A percentile compares a stretch with the other conserved stretches of the same genome.
These are phyloP conservation scores for Mactra quadrangularis DNA, from an alignment of 1,140 invertebrate species.

Conservation along the genomic window DNA sequence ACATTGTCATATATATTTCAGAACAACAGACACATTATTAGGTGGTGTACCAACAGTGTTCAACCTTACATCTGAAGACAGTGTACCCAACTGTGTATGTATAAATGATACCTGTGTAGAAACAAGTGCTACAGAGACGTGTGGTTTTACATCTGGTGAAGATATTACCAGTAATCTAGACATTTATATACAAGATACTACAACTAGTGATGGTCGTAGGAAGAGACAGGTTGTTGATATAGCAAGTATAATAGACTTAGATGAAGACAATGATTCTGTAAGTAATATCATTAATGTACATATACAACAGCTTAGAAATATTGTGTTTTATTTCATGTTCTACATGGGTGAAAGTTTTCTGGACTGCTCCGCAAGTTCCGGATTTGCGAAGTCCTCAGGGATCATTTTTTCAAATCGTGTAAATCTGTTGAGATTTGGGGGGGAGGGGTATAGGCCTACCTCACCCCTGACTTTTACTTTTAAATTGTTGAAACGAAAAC, in stretches of 20 bases:
- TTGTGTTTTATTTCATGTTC: no score
- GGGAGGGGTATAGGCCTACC: no score
- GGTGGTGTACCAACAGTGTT: neutral
- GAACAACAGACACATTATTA: neutral
- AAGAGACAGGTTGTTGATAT: conserved; percentile 2
- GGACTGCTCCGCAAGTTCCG: no score
- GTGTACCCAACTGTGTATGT: neutral
- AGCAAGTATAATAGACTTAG: neutral
- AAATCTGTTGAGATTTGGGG: no score
- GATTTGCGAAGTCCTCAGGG: no score
- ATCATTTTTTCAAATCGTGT: no score
- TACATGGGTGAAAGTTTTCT: no score
- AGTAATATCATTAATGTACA: no score
- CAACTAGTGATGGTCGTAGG: neutral
- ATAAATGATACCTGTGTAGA: neutral
- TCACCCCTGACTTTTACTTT: no score
- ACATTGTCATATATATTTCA: neutral
- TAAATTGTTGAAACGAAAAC: no score
- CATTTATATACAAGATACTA: neutral
- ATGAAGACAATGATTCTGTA: neutral
- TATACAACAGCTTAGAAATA: no score
- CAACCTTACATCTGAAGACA: neutral
- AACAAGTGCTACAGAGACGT: neutral
- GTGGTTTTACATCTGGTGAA: neutral
- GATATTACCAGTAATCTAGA: conserved; percentile 18